Percentiles rank a stretch among this genome's conserved stretches.
Conservation (phyloP, 1,140 invertebrate genomes). For the Capitella teleta region DNA sequence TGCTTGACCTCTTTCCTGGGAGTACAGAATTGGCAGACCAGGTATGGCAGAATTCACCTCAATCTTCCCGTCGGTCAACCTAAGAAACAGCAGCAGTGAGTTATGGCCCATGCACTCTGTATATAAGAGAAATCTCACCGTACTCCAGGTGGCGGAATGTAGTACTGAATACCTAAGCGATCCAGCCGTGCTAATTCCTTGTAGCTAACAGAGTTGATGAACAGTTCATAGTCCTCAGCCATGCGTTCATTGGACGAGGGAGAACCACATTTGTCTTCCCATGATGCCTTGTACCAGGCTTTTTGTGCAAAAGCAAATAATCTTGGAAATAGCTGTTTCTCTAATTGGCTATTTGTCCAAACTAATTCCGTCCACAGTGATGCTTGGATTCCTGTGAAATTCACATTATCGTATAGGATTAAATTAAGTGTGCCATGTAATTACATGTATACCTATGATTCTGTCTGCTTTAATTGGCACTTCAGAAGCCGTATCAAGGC, state of each 20-base stretch:
- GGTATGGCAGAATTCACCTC: no score
- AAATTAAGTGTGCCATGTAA: no score
- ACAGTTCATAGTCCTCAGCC: constrained; percentile 18
- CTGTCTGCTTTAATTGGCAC: no score
- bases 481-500: no score
- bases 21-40: no score
- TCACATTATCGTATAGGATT: no score
- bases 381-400: constrained; percentile 29
- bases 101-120: no score
- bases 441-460: no score
- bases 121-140: no score
- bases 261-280: constrained; percentile 17
- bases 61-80: no score
- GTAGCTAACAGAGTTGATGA: constrained; percentile 19
- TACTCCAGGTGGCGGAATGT: constrained; percentile 27
- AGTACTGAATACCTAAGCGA: constrained; percentile 16
- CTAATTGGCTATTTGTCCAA: constrained; percentile 18
- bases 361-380: constrained; percentile 28
- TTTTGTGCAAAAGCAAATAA: constrained; percentile 30
- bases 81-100: no score
- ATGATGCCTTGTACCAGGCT: constrained; percentile 29
- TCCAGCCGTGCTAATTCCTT: constrained; percentile 27
- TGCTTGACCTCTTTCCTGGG: no score
- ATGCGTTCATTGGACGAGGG: background rate
- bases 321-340: constrained; percentile 27